phyloP scores from a whole-genome alignment of 1,140 invertebrate genomes.

The Mya arenaria region DNA sequence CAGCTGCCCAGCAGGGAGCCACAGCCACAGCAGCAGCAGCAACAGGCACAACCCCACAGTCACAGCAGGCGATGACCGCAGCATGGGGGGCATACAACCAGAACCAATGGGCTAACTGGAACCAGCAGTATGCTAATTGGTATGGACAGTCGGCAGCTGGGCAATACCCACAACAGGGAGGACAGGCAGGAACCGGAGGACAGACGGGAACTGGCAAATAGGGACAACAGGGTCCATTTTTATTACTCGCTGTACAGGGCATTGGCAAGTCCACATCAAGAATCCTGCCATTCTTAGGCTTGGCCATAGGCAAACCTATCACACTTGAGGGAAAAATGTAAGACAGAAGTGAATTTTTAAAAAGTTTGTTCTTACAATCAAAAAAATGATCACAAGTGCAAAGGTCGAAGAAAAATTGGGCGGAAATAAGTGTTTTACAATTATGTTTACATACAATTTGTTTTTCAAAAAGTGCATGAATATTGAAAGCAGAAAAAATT shows the following conservation, averaged over 20 bases:
- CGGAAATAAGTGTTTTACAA: no score
- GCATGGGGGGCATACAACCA: slow-evolving; percentile 44
- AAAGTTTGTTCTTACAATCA: no score
- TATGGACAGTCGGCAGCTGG: slow-evolving; percentile 28
- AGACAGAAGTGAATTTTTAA: no score
- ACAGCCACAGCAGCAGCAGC: background rate
- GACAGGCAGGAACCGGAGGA: background rate
- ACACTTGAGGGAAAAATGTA: no score
- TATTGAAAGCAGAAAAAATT: no score
- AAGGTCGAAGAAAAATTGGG: no score
- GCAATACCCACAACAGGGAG: slow-evolving; percentile 13
- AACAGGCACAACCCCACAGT: background rate
- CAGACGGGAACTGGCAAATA: background rate
- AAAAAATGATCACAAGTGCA: no score
- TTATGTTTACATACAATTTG: no score
- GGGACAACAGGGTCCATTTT: background rate
- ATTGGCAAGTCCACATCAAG: background rate
- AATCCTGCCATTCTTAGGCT: no score
- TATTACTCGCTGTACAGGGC: background rate
- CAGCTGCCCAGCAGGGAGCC: background rate
- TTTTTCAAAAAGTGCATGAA: no score
- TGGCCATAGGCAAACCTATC: no score
- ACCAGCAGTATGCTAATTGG: slow-evolving; percentile 44
- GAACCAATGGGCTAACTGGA: slow-evolving; percentile 9
- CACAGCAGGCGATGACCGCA: slow-evolving; percentile 31